Base-by-base conservation (phyloP, 2,113 vertebrate genomes). In the Apistogramma diplotaenia region DNA sequence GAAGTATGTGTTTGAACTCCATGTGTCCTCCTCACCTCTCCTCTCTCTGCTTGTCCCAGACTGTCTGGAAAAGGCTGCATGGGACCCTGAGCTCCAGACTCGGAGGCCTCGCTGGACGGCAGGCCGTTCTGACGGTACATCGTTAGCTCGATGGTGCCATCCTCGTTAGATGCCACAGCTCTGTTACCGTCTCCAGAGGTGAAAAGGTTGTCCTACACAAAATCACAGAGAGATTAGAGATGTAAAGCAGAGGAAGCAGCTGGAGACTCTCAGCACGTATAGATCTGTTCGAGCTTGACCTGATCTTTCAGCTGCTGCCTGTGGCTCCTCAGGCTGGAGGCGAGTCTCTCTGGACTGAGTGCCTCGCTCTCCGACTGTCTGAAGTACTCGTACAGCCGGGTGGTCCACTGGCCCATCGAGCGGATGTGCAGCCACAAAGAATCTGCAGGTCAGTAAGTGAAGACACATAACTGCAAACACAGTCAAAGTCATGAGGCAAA, bases 391-490 rank as follows among this genome's bases (percentile, higher is more conserved):
- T 95, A 96, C 21, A 99, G 93, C 0, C 94, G 94, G 90, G 91
- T 96, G 60, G 97, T 98, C 97, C 97, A 98, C 74, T 98, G 97
- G 40, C 97, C 97, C 94, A 96, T 93, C 0, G 97, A 96, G 40
- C 96, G 94, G 70, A 98, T 86, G 57, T 98, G 97, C 8, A 98
- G 95, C 97, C 97, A 97, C 53, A 99, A 76, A 6, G 93, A 94
- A 3, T 95, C 98, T 99, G 92, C 0, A 77, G 21, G 62, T 61
- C 31, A 25, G 67, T 6, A 35, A 60, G 31, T 35, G 58, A n/a
- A 19, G 5, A 27, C 61, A 25, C 62, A 67, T 37, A 67, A 19
- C 9, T 43, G n/a, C n/a, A n/a, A n/a, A n/a, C n/a, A n/a, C n/a
- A n/a, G n/a, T n/a, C n/a, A n/a, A n/a, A n/a, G n/a, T n/a, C n/a